A percentile compares a stretch with the other conserved stretches of the same genome.
These are phyloP conservation scores for Parelbella ahira DNA, from an alignment of 2,888 invertebrate species.

Conservation along the genomic window DNA sequence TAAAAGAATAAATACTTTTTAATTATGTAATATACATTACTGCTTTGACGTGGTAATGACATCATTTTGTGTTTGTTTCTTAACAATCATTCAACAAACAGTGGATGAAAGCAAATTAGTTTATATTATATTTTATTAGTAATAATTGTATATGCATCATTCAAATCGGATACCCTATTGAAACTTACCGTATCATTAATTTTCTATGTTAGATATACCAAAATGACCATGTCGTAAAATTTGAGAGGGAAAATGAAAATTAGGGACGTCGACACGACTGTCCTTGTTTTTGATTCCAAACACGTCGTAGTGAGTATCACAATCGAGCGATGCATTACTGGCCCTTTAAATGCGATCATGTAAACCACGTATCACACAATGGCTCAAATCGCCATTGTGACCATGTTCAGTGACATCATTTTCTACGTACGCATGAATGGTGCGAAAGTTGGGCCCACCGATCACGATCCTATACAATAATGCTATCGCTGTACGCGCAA, in stretches of 20 bases:
- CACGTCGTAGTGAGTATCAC: background rate
- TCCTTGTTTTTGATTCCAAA: background rate
- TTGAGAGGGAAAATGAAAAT: too few relatives aligned
- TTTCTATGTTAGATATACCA: too few relatives aligned
- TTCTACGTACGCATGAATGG: constrained; percentile 20
- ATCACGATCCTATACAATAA: constrained; percentile 28
- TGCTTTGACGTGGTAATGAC: constrained; percentile 12
- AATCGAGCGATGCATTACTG: background rate
- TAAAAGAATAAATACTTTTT: constrained; percentile 16
- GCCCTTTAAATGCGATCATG: constrained; percentile 6
- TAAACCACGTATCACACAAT: constrained; percentile 12
- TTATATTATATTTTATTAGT: too few relatives aligned
- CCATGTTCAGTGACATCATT: constrained; percentile 16
- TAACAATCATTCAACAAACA: too few relatives aligned
- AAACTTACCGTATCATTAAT: too few relatives aligned
- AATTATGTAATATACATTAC: too few relatives aligned
- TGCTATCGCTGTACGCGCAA: constrained; percentile 1
- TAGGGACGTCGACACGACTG: too few relatives aligned
- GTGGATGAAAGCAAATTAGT: too few relatives aligned
- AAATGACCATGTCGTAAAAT: too few relatives aligned
- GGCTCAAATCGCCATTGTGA: constrained; percentile 9
- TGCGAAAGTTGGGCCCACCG: constrained; percentile 27
- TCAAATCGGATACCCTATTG: too few relatives aligned
- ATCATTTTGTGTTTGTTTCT: constrained; percentile 2
- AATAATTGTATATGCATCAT: too few relatives aligned